phyloP scores from a whole-genome alignment of 2,113 vertebrate species.

The Chroicocephalus ridibundus region DNA sequence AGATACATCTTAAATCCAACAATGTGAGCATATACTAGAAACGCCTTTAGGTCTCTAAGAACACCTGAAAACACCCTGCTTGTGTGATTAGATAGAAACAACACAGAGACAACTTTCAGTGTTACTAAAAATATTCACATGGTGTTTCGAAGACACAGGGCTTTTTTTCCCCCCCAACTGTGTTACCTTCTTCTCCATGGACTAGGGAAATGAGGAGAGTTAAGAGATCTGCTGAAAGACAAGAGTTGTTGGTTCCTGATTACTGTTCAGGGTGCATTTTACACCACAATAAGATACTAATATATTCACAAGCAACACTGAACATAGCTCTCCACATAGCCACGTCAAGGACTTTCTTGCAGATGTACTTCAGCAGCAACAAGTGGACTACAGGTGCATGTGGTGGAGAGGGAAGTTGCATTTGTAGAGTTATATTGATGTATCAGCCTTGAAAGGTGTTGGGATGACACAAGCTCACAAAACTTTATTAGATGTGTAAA shows the following conservation, averaged over 20 bases:
- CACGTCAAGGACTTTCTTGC: background rate
- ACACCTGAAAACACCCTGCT: background rate
- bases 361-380: background rate
- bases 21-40: rapidly evolving
- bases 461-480: background rate
- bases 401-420: background rate
- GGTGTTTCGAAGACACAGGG: background rate
- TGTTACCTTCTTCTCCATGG: background rate
- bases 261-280: background rate
- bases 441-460: background rate
- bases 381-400: background rate
- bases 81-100: background rate
- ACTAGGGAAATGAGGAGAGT: background rate
- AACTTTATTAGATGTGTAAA: constrained; percentile 35
- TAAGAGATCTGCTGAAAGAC: background rate
- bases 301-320: background rate
- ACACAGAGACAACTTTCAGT: rapidly evolving
- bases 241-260: background rate
- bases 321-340: background rate
- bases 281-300: background rate
- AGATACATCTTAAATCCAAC: background rate
- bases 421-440: background rate
- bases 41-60: background rate
- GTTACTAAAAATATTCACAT: background rate
- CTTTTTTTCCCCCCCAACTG: background rate